These are phyloP conservation scores for Amiota communis DNA, from an alignment of 2,888 invertebrate genomes.

Conservation along the genomic window DNA sequence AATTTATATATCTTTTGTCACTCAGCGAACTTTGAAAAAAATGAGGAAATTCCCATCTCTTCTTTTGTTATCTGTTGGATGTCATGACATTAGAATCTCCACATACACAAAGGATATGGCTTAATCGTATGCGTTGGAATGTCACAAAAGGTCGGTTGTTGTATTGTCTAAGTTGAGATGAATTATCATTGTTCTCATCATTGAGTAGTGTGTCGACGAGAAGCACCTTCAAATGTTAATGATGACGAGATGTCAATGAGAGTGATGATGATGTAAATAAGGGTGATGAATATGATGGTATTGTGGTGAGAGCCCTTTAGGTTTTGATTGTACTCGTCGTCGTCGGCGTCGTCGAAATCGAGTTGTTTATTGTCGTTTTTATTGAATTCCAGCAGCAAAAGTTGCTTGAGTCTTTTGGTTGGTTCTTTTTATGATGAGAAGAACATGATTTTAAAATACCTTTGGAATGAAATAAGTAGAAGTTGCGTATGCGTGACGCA, in stretches of 20 bases:
- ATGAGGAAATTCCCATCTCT: too few relatives aligned
- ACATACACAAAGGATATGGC: background rate
- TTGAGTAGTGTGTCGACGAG: background rate
- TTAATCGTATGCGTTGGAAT: too few relatives aligned
- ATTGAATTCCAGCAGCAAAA: slow-evolving; percentile 56
- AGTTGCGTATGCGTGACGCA: slow-evolving; percentile 45
- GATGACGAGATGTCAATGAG: too few relatives aligned
- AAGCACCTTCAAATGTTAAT: slow-evolving; percentile 10
- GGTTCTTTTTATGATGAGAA: slow-evolving; percentile 49
- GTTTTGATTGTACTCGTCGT: background rate
- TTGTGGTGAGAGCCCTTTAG: background rate
- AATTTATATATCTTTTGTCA: slow-evolving; percentile 29
- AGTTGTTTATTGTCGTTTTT: slow-evolving; percentile 34
- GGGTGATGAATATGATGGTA: background rate
- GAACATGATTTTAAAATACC: slow-evolving; percentile 62
- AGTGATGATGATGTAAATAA: background rate
- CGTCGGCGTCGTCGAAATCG: too few relatives aligned
- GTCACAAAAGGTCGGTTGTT: background rate
- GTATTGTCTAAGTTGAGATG: background rate
- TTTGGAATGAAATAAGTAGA: slow-evolving; percentile 51
- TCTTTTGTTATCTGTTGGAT: too few relatives aligned
- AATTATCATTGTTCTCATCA: background rate
- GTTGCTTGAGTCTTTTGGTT: slow-evolving; percentile 12
- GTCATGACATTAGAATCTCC: too few relatives aligned
- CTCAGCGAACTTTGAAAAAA: background rate